Evolutionary conservation across 2,888 invertebrate genomes (phyloP), one percentile per base, ranked within the genome.

Genomic region (Phaedon cochleariae): DNA sequence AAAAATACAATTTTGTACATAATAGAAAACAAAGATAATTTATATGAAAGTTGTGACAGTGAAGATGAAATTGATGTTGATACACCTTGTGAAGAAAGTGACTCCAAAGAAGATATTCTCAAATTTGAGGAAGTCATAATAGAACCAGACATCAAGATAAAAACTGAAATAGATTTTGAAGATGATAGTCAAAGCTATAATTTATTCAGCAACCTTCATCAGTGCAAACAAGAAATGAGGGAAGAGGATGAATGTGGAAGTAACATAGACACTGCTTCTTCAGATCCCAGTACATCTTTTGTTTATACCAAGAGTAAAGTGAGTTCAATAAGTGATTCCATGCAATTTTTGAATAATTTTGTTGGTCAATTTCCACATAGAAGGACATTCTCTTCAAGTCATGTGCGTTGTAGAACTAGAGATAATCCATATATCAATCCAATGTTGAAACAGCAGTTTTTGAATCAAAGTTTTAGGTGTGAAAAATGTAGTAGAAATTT

Each of bases 401-500:
- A 80, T 73, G 76, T 79, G 17, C 74, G 80, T 64, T 82, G 82
- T 71, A 69, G 82, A 55, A 82, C 82, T 12, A 71, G 82, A 53
- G 79, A 80, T 37, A 80, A 81, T 62, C 83, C 83, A 0, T 83
- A 82, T 69, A 83, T 83, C 41, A 83, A 81, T 73, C 83, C 83
- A 1, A 73, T 78, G 58, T 73, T 83, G 57, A 80, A 79, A 70
- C 78, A 83, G 65, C 83, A 83, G 66, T 83, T 83, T 73, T 75
- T 79, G 65, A 76, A 75, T 61, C 78, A 80, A 63, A 81, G 80
- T 77, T 83, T 83, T 71, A 80, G 78, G 67, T 83, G 83, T 72
- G 77, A 78, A 34, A 79, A 77, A 66, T 83, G 83, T 69, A 82
- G 79, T 68, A 76, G 83, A 62, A 78, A 80, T 62, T 83, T 83